Evolutionary conservation across 2,888 invertebrate species (phyloP).

Genomic region (Gryllus longicercus): DNA sequence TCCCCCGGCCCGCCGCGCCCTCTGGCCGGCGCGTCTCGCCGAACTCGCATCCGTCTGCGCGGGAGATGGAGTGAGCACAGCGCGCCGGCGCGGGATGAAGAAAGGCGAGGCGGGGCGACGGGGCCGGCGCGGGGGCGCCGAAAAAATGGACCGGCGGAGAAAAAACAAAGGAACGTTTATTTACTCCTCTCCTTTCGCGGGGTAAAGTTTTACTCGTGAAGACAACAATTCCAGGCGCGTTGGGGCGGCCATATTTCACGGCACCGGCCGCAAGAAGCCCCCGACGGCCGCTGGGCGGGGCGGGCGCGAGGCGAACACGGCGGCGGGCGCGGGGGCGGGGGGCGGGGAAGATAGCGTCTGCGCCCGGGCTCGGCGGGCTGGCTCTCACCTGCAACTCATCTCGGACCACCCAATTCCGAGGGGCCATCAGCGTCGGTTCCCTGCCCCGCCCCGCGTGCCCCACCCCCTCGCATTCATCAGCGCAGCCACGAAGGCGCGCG

Average conservation of each 20-base stretch:
- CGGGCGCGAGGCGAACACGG: neutral
- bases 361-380: neutral
- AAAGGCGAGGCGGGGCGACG: neutral
- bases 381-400: constrained; percentile 6
- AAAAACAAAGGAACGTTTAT: constrained; percentile 6
- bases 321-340: neutral
- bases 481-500: neutral
- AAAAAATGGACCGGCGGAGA: neutral
- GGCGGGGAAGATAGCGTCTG: neutral
- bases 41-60: neutral
- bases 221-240: constrained; percentile 17
- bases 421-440: neutral
- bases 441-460: neutral
- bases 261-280: neutral
- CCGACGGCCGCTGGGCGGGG: neutral
- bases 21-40: neutral
- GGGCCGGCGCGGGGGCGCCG: neutral
- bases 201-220: constrained; percentile 12
- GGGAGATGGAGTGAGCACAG: neutral
- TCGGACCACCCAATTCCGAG: neutral
- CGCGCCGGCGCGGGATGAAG: neutral
- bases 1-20: no score
- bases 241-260: constrained; percentile 2
- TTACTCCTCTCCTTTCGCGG: constrained; percentile 11
- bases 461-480: neutral